These are phyloP conservation scores for Naja naja DNA, from an alignment of 2,113 vertebrate genomes.

Conservation along the genomic window DNA sequence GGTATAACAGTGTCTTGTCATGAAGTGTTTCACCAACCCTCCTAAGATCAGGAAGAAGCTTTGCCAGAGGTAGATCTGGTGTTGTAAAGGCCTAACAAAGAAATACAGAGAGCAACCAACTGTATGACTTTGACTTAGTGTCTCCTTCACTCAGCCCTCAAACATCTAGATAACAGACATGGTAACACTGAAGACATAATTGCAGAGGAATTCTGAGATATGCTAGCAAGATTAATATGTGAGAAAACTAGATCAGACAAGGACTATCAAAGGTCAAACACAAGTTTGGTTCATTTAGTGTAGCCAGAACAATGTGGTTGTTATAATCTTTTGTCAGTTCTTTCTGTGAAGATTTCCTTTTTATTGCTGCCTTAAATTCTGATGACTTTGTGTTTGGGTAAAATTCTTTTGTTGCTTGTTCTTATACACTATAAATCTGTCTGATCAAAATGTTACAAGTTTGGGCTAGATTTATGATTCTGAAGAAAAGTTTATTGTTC, in stretches of 20 bases:
- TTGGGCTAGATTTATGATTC: neutral
- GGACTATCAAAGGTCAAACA: neutral
- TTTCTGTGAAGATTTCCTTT: neutral
- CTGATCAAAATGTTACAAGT: neutral
- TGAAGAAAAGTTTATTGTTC: neutral
- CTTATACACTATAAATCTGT: neutral
- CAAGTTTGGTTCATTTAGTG: neutral
- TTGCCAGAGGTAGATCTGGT: neutral
- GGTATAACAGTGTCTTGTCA: neutral
- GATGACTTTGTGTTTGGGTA: neutral
- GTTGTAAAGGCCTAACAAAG: neutral
- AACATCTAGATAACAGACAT: neutral
- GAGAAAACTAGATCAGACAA: neutral
- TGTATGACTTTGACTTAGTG: neutral
- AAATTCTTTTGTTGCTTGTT: neutral
- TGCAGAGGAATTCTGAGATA: neutral
- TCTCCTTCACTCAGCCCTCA: neutral
- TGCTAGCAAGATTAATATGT: neutral
- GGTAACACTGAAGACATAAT: neutral
- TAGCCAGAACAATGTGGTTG: neutral
- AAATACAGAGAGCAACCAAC: neutral
- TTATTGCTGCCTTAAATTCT: neutral
- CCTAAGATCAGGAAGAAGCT: neutral
- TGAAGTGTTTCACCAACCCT: neutral
- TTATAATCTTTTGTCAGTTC: neutral